Percentiles rank a stretch among this genome's conserved stretches.
These are phyloP conservation scores for human DNA, from an alignment of 2,113 vertebrate genomes.

Conservation along the genomic window DNA sequence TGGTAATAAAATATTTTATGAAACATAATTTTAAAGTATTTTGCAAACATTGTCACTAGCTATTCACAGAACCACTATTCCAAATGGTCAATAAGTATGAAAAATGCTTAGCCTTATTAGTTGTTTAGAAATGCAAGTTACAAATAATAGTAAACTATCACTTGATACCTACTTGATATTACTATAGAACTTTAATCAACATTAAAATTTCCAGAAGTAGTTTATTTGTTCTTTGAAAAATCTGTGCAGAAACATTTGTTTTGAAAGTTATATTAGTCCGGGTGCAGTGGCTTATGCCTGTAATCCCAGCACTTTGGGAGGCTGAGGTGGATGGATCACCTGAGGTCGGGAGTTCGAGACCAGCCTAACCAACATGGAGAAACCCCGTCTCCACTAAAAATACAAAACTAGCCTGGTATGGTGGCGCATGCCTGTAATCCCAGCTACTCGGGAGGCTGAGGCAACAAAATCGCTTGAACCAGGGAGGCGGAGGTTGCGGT, in stretches of 20 bases:
- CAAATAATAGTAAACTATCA: not conserved
- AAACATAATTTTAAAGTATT: constrained; percentile 34
- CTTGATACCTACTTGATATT: constrained; percentile 24
- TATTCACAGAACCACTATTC: not conserved
- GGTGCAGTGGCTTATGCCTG: too few relatives aligned
- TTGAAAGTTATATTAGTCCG: not conserved
- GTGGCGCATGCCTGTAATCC: too few relatives aligned
- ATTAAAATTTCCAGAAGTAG: not conserved
- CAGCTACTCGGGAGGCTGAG: too few relatives aligned
- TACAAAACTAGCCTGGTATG: too few relatives aligned
- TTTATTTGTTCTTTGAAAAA: constrained; percentile 48
- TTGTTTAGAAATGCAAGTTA: constrained; percentile 43
- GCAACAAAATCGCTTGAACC: too few relatives aligned
- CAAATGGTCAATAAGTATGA: not conserved
- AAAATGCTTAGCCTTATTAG: not conserved
- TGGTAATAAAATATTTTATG: constrained; percentile 21
- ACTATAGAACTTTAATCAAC: constrained; percentile 12
- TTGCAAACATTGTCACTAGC: not conserved
- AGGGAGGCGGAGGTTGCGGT: too few relatives aligned
- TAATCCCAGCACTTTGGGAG: too few relatives aligned
- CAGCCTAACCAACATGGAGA: too few relatives aligned
- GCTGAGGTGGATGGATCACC: too few relatives aligned
- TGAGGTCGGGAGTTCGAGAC: too few relatives aligned
- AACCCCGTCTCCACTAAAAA: too few relatives aligned
- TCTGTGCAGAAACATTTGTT: not conserved